Base-by-base conservation (phyloP, 1,140 invertebrate species). In the Chelonus insularis region DNA sequence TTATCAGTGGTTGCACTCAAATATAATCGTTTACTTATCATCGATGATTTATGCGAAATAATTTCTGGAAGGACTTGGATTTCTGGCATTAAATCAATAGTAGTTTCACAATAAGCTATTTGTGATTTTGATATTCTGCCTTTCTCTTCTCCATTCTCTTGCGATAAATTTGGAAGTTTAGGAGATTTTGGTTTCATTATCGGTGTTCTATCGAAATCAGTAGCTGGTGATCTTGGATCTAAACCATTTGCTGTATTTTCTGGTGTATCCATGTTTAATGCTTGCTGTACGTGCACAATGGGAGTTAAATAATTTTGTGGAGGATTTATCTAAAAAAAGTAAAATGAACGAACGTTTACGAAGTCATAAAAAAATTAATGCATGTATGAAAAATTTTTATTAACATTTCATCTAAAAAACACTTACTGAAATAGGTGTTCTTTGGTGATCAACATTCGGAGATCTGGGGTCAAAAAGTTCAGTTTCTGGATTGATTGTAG, bases 221-320 rank as follows among this genome's bases (percentile, higher is more conserved):
- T 64, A 6, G 78, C 69, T 18, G 78, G 78, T 11, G 78, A 80
- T 63, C 78, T 69, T 8, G 78, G 78, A 68, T 80, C 78, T 4
- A 68, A 16, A 57, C 68, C 1, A 69, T 45, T 54, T 18, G 7
- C 1, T n/a, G 37, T 6, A 18, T 7, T 25, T 0, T 63, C 34
- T 9, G 63, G 63, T 9, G 59, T 51, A 32, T 60, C 45, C 4
- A 61, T 57, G 1, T 62, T 65, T 41, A 57, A 66, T 23, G 68
- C 67, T 6, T 67, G 62, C 6, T 67, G 51, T 18, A 68, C 47
- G 1, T n/a, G n/a, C 4, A 62, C 57, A 12, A 66, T 18, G 36
- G n/a, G 8, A 9, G 60, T 67, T 14, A 23, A 4, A 56, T 51
- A 16, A n/a, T 54, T 64, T 51, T 6, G 4, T 37, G 16, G 11